phyloP scores from a whole-genome alignment of 2,797 vertebrate species.

The Anabas testudineus region DNA sequence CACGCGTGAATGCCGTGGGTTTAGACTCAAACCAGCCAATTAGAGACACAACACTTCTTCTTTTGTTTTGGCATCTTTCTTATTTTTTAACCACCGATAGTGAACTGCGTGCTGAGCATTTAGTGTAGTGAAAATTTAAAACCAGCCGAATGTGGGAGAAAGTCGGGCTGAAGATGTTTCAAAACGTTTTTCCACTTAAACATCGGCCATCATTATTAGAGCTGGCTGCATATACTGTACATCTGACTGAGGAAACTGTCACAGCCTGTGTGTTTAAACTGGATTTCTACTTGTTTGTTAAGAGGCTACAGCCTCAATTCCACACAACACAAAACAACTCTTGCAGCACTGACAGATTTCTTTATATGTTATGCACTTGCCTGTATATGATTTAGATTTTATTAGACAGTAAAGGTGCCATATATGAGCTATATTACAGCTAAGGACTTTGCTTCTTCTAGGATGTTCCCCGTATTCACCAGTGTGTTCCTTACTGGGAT shows the following conservation, averaged over 20 bases:
- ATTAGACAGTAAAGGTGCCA: neutral
- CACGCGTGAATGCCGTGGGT: slow-evolving; percentile 6
- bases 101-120: too few species aligned
- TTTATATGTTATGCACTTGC: neutral
- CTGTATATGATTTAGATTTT: neutral
- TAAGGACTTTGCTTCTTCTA: too few species aligned
- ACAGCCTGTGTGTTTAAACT: too few species aligned
- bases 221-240: too few species aligned
- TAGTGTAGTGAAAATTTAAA: neutral
- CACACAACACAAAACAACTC: neutral
- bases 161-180: neutral
- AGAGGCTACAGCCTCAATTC: too few species aligned
- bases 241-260: too few species aligned
- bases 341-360: neutral
- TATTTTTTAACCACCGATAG: neutral
- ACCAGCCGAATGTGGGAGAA: neutral
- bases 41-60: too few species aligned
- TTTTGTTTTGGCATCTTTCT: too few species aligned
- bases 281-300: too few species aligned
- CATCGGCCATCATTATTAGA: too few species aligned
- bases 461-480: neutral
- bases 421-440: neutral
- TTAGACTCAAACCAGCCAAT: slow-evolving; percentile 2
- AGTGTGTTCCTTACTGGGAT: neutral
- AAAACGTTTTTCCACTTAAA: too few species aligned